Evolutionary conservation across 2,113 vertebrate species (phyloP).

Genomic region (Trachemys scripta): DNA sequence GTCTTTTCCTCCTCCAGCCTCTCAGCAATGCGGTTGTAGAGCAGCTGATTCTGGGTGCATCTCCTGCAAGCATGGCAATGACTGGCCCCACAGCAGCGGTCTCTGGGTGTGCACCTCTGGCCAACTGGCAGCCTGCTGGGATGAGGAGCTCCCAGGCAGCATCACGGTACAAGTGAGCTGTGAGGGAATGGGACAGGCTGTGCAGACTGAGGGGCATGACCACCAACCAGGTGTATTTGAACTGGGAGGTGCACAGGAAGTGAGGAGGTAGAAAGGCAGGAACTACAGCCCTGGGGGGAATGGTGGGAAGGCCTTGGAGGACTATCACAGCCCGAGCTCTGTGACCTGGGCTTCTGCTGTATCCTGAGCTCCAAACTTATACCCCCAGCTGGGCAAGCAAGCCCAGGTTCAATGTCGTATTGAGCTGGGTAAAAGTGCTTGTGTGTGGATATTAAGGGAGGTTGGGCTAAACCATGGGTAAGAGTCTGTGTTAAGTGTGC

Average conservation of each 20-base stretch:
- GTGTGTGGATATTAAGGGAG: neutral
- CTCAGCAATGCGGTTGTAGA: neutral
- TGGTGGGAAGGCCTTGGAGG: no score
- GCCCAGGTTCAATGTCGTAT: neutral
- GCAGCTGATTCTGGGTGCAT: neutral
- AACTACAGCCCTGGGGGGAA: no score
- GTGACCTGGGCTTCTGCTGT: no score
- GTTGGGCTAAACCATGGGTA: neutral
- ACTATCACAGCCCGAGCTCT: no score
- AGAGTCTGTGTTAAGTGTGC: neutral
- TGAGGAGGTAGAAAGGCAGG: no score
- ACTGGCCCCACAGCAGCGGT: neutral
- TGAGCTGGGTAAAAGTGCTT: neutral
- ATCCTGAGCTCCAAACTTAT: no score
- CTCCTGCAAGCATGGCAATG: neutral
- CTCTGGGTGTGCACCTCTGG: no score
- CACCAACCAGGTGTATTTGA: no score
- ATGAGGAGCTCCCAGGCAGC: rapidly evolving
- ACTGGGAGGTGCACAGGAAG: no score
- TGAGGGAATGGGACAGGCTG: neutral
- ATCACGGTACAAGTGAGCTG: no score
- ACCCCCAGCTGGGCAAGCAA: rapidly evolving
- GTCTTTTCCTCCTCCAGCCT: no score
- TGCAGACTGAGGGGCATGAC: neutral
- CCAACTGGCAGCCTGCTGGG: rapidly evolving